Evolutionary conservation across 2,797 vertebrate genomes (phyloP).

Genomic region (Dicrostonyx torquatus): DNA sequence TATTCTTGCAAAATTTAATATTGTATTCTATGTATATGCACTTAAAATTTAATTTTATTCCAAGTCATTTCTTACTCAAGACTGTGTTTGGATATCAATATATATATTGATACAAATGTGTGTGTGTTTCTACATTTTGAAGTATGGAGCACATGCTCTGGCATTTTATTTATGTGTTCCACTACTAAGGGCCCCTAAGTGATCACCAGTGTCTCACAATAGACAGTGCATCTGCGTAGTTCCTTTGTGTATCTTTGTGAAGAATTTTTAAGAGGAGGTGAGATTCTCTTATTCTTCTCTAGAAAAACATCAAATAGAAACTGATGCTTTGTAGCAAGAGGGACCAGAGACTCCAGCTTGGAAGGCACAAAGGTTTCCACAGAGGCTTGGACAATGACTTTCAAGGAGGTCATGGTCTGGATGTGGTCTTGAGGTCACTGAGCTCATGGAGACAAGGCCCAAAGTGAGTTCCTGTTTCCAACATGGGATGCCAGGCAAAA

Average conservation of each 20-base stretch:
- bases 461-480: neutral
- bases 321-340: no score
- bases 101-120: neutral
- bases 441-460: neutral
- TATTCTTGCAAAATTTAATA: constrained; percentile 42
- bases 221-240: neutral
- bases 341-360: neutral
- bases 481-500: neutral
- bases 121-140: neutral
- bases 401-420: neutral
- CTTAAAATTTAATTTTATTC: constrained; percentile 42
- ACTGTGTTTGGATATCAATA: neutral
- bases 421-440: neutral
- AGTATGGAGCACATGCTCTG: neutral
- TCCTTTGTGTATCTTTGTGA: neutral
- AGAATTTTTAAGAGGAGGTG: neutral
- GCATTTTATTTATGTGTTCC: neutral
- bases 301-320: neutral
- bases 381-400: neutral
- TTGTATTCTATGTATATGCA: neutral
- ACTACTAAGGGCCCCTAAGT: neutral
- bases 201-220: neutral
- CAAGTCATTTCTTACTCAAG: constrained; percentile 29
- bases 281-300: neutral
- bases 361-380: neutral